Evolutionary conservation across 2,113 vertebrate genomes (phyloP).

Genomic region (Microtus pennsylvanicus): DNA sequence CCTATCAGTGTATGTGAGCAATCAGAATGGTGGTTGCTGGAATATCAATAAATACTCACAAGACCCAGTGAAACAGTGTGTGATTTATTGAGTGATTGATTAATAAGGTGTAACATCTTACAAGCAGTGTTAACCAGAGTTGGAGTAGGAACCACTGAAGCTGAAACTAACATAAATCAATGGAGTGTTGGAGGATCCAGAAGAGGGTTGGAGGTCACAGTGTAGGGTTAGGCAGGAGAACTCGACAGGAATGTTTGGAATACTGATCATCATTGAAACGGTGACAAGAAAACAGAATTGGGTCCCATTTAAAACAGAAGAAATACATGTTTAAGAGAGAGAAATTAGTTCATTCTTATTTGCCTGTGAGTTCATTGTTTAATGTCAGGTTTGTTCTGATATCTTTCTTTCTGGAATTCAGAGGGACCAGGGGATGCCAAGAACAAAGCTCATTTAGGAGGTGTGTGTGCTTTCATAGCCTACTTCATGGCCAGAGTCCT

Average conservation of each 20-base stretch:
- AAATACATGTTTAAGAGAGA: neutral
- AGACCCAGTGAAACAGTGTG: neutral
- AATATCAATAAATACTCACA: neutral
- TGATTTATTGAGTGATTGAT: neutral
- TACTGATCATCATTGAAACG: neutral
- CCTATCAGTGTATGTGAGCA: neutral
- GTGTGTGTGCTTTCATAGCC: neutral
- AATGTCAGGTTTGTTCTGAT: neutral
- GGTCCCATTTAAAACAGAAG: neutral
- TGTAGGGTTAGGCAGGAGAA: neutral
- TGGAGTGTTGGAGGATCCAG: neutral
- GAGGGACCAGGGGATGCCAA: neutral
- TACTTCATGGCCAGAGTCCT: neutral
- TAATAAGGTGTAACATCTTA: neutral
- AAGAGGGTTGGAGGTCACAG: neutral
- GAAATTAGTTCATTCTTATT: neutral
- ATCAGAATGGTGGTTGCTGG: neutral
- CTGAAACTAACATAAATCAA: neutral
- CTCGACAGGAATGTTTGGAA: neutral
- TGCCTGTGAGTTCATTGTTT: neutral
- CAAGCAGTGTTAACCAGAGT: neutral
- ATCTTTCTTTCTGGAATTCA: neutral
- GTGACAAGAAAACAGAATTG: neutral
- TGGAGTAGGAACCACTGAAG: neutral
- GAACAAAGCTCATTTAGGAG: neutral